phyloP scores from a whole-genome alignment of 1,140 invertebrate genomes.

The Conus ventricosus region DNA sequence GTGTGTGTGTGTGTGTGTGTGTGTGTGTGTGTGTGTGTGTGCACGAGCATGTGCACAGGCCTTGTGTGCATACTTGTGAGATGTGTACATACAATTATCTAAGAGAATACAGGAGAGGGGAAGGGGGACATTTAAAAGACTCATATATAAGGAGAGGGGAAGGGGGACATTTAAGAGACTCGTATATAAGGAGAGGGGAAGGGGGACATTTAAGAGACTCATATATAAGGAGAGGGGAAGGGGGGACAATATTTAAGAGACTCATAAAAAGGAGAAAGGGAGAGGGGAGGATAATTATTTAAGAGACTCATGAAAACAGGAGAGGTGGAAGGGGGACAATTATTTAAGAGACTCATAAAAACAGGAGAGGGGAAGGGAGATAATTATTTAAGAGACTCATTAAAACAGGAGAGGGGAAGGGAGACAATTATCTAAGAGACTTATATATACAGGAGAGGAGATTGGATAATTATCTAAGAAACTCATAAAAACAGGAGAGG shows the following conservation, averaged over 20 bases:
- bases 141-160: too few relatives aligned
- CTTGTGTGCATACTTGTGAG: too few relatives aligned
- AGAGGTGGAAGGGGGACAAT: background rate
- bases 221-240: too few relatives aligned
- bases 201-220: too few relatives aligned
- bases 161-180: too few relatives aligned
- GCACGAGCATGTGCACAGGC: background rate
- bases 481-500: background rate
- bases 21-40: background rate
- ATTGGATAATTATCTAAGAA: background rate
- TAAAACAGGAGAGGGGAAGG: conserved; percentile 12
- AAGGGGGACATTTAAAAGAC: too few relatives aligned
- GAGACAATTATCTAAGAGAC: background rate
- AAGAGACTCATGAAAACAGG: too few relatives aligned
- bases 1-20: background rate
- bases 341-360: conserved; percentile 4
- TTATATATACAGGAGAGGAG: conserved; percentile 21
- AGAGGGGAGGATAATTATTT: background rate
- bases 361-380: conserved; percentile 10
- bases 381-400: background rate
- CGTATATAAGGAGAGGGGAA: too few relatives aligned
- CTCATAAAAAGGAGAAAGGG: too few relatives aligned
- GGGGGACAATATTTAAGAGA: too few relatives aligned
- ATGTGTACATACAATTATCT: background rate
- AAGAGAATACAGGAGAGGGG: too few relatives aligned